These are phyloP conservation scores for Scolopax rusticola DNA, from an alignment of 2,797 vertebrate species.

Conservation along the genomic window DNA sequence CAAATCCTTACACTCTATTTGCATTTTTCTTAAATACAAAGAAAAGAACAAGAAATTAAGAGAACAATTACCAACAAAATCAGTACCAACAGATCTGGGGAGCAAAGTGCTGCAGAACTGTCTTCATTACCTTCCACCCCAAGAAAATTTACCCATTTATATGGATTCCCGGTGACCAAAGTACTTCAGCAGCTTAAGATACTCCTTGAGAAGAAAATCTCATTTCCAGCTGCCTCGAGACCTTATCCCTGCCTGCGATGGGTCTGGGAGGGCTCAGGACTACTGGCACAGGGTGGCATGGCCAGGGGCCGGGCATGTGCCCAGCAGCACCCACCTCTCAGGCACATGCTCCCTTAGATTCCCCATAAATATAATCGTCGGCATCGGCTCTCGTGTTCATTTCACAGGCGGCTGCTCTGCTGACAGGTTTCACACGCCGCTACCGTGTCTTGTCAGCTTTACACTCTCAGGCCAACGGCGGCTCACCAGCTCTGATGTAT, in stretches of 20 bases:
- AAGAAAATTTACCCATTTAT: not conserved
- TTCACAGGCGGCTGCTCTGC: slow-evolving; percentile 84
- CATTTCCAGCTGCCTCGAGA: not conserved
- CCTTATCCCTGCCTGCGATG: not conserved
- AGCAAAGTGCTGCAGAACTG: not conserved
- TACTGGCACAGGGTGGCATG: fast-evolving
- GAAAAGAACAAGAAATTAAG: not conserved
- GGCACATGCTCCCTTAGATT: slow-evolving; percentile 42
- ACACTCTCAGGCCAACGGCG: slow-evolving; percentile 62
- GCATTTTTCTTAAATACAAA: not conserved
- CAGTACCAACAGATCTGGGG: not conserved
- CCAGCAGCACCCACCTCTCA: not conserved
- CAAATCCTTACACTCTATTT: not conserved
- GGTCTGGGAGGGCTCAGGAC: not conserved
- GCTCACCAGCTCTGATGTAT: slow-evolving; percentile 57
- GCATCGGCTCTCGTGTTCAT: slow-evolving; percentile 77
- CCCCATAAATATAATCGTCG: slow-evolving; percentile 75
- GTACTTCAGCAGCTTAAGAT: not conserved
- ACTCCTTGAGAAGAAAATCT: not conserved
- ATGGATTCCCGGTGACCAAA: not conserved
- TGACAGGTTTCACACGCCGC: slow-evolving; percentile 78
- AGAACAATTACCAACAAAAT: not conserved
- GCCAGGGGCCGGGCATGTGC: fast-evolving
- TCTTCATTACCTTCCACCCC: not conserved
- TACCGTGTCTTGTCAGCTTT: slow-evolving; percentile 80